These are phyloP conservation scores for Drosophila ironensis DNA, from an alignment of 1,140 invertebrate species.

Conservation along the genomic window DNA sequence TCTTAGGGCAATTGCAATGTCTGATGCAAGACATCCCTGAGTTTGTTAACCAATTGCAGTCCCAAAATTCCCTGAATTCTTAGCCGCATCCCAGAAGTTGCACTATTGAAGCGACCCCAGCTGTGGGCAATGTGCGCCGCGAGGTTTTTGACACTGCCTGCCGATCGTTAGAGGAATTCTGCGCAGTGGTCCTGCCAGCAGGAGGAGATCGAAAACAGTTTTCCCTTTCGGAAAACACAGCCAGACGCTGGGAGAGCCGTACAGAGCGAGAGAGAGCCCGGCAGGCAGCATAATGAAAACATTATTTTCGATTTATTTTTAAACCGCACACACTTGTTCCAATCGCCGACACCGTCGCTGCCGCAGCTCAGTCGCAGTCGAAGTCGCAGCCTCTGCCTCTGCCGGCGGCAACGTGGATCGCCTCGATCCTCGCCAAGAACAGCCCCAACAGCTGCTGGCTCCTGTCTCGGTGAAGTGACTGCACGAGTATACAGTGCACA, in stretches of 20 bases:
- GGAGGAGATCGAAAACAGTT: constrained; percentile 12
- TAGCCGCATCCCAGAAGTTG: not conserved
- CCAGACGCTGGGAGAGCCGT: not conserved
- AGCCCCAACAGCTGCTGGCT: constrained; percentile 64
- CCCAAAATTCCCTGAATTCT: no score
- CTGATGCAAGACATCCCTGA: no score
- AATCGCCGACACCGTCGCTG: constrained; percentile 48
- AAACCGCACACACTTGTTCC: constrained; percentile 77
- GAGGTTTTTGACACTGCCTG: constrained; percentile 77
- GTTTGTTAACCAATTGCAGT: no score
- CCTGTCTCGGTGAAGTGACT: no score
- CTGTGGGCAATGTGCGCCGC: constrained; percentile 10
- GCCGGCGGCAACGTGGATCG: no score
- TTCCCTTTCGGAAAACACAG: constrained; percentile 54
- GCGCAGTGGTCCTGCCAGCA: constrained; percentile 69
- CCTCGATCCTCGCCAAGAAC: constrained; percentile 51
- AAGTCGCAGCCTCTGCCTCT: constrained; percentile 4
- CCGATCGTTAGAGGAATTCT: constrained; percentile 62
- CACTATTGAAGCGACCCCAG: not conserved
- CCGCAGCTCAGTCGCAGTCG: not conserved
- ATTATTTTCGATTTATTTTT: constrained; percentile 73
- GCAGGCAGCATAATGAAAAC: constrained; percentile 61
- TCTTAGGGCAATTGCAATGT: not conserved
- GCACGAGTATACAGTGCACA: no score
- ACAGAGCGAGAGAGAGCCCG: not conserved